Evolutionary conservation across 2,113 vertebrate species (phyloP), one percentile per base, ranked within the genome.

Genomic region (Lophius piscatorius): DNA sequence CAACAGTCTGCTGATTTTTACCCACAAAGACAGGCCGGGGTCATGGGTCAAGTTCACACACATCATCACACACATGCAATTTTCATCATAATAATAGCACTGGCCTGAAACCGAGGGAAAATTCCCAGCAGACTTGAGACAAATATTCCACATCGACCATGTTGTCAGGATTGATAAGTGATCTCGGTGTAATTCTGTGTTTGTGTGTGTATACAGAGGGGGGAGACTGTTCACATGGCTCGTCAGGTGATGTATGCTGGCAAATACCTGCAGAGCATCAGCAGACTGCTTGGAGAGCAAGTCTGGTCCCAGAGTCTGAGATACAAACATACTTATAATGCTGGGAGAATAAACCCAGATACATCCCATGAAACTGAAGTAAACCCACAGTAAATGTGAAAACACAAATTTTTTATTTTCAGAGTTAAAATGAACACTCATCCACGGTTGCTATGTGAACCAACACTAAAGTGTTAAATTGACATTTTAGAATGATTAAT

Each of bases 201-300:
- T 24, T 40, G 54, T 40, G 42, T 49, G 21, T 44, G 39, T 65
- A 66, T 46, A 50, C 55, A n/a, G 1, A 47, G 29, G 35, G 17
- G 47, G 63, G 26, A 65, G 34, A 74, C 71, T 49, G 49, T 44
- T 78, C 76, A 74, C 65, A 48, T 70, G 74, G 57, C 14, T 63
- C 2, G n/a, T 84, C 80, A 79, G 71, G 66, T 82, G 66, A 72
- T 64, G 44, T 39, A 49, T 20, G 76, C 48, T 52, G 45, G 45
- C 6, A 22, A 17, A 36, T 49, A 70, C 79, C 63, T 36, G 68
- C 9, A 2, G 81, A 23, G 74, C 66, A 50, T 22, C 63, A 59
- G 56, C 50, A 64, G 63, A 52, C 46, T 60, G 47, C 67, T 66
- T 38, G 22, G 13, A 31, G 21, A 12, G 17, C n/a, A 36, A 9